Evolutionary conservation across 2,888 invertebrate species (phyloP).

Genomic region (Hanleya hanleyi): DNA sequence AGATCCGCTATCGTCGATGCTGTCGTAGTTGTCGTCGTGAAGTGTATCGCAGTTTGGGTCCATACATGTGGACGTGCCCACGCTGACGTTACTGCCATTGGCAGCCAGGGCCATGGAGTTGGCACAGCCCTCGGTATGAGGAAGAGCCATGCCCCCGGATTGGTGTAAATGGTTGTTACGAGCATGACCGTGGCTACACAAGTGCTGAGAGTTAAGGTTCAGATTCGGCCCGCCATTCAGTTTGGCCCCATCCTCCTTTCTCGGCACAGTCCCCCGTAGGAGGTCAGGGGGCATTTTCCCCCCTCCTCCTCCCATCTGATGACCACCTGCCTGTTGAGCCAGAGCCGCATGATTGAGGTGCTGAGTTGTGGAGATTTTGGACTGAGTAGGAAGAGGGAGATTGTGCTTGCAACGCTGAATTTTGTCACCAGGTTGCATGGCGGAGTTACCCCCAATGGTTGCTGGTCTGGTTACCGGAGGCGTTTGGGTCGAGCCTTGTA

Average conservation of each 20-base stretch:
- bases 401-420: conserved; percentile 57
- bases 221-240: neutral
- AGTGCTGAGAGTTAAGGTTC: conserved; percentile 11
- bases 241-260: neutral
- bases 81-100: conserved; percentile 49
- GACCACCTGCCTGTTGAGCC: no score
- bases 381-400: neutral
- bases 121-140: conserved; percentile 35
- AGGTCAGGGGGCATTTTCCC: neutral
- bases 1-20: conserved; percentile 73
- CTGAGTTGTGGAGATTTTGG: conserved; percentile 1
- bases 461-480: conserved; percentile 58
- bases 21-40: conserved; percentile 68
- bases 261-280: neutral
- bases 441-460: conserved; percentile 59
- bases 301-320: neutral
- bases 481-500: neutral
- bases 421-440: conserved; percentile 42
- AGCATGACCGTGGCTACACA: conserved; percentile 12
- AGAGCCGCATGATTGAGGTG: conserved; percentile 13
- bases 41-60: conserved; percentile 67
- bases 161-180: conserved; percentile 2
- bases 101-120: conserved; percentile 51
- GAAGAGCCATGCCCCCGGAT: neutral
- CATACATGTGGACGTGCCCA: conserved; percentile 59